These are phyloP conservation scores for Cathartes aura DNA, from an alignment of 2,113 vertebrate genomes.

Conservation along the genomic window DNA sequence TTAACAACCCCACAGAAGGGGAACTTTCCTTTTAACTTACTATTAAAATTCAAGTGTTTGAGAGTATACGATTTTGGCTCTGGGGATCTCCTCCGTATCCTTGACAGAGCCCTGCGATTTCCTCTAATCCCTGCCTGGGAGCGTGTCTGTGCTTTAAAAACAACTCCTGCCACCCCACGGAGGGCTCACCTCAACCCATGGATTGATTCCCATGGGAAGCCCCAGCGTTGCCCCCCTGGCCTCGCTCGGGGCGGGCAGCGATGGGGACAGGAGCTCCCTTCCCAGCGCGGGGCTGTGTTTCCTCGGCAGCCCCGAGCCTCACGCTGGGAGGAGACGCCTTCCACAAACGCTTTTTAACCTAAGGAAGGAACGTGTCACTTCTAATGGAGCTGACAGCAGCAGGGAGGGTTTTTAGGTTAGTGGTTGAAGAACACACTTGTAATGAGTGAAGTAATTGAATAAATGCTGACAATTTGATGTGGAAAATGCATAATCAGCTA, in stretches of 20 bases:
- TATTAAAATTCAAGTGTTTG: constrained; percentile 41
- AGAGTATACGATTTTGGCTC: constrained; percentile 10
- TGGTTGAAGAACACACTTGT: not conserved
- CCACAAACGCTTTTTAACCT: not conserved
- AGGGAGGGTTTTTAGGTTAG: constrained; percentile 10
- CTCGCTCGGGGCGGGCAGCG: rapidly evolving
- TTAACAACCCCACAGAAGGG: constrained; percentile 55
- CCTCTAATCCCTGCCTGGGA: not conserved
- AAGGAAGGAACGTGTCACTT: not conserved
- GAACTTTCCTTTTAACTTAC: constrained; percentile 60
- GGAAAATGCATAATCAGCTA: constrained; percentile 13
- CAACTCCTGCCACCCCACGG: not conserved
- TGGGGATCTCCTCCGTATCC: constrained; percentile 17
- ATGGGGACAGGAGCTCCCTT: not conserved
- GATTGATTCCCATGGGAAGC: not conserved
- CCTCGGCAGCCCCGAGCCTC: not conserved
- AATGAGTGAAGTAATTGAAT: constrained; percentile 40
- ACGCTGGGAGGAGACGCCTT: not conserved
- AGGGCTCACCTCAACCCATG: not conserved
- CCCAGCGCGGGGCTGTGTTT: not conserved
- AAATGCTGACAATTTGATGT: constrained; percentile 38
- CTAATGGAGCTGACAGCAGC: constrained; percentile 8
- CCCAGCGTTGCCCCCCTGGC: not conserved
- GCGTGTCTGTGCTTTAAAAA: not conserved
- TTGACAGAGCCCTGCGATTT: constrained; percentile 14